These are phyloP conservation scores for Hippocampus comes DNA, from an alignment of 2,113 vertebrate genomes.

Conservation along the genomic window DNA sequence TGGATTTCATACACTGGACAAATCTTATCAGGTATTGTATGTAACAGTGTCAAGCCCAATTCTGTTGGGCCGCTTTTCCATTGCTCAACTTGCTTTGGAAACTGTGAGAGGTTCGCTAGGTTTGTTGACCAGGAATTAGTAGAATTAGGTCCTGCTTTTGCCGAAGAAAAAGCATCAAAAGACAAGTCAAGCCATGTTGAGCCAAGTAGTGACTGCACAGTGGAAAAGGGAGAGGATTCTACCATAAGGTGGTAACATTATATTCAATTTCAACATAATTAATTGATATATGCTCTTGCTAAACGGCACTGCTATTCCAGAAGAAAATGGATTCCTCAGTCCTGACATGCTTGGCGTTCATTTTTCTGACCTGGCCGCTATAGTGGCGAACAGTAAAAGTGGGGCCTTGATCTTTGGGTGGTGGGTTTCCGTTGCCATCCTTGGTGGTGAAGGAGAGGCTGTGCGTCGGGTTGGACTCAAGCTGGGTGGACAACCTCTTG, in stretches of 20 bases:
- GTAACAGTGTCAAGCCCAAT: neutral
- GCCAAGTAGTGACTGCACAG: too few relatives aligned
- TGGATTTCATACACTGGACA: neutral
- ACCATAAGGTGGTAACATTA: too few relatives aligned
- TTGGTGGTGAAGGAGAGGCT: constrained; percentile 80
- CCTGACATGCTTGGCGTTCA: neutral
- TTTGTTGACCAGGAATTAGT: too few relatives aligned
- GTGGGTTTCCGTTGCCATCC: constrained; percentile 91
- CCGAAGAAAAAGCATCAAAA: too few relatives aligned
- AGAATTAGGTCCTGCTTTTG: too few relatives aligned
- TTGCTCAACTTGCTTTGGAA: neutral
- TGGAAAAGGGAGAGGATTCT: too few relatives aligned
- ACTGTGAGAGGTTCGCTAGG: neutral
- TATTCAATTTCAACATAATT: too few relatives aligned
- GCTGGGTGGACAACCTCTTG: constrained; percentile 81
- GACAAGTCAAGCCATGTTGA: too few relatives aligned
- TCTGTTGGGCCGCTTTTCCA: neutral
- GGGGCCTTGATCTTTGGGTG: constrained; percentile 80
- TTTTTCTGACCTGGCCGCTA: constrained; percentile 79
- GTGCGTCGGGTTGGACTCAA: constrained; percentile 75
- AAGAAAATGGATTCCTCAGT: neutral
- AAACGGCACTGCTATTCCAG: neutral
- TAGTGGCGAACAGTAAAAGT: constrained; percentile 88
- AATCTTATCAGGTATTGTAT: neutral
- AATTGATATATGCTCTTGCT: too few relatives aligned